Percentiles rank a stretch among this genome's conserved stretches.
Conservation (phyloP, 2,113 vertebrate species). For the Okapia johnstoni region DNA sequence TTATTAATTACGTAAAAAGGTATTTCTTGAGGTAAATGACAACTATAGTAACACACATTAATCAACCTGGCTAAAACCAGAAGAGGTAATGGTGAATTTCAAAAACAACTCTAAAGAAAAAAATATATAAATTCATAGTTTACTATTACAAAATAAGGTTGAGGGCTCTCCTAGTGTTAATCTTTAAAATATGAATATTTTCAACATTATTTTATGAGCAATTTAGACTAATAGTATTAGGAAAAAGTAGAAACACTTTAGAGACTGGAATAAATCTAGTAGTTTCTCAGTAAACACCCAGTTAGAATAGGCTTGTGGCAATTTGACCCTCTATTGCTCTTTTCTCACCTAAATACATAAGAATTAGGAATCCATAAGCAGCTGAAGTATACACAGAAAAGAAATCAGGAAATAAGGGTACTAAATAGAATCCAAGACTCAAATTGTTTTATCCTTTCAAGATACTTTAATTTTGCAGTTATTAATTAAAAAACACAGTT, state of each 20-base stretch:
- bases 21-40: not conserved
- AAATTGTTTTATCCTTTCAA: slow-evolving; percentile 53
- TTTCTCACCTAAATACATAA: not conserved
- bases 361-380: not conserved
- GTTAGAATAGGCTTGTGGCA: not conserved
- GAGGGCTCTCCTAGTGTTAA: not conserved
- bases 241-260: not conserved
- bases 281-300: not conserved
- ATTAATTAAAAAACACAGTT: slow-evolving; percentile 74
- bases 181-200: not conserved
- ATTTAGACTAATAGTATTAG: not conserved
- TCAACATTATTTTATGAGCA: not conserved
- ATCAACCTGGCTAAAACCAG: not conserved
- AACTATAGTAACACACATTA: not conserved
- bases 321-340: not conserved
- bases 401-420: not conserved
- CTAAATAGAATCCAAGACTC: slow-evolving; percentile 15
- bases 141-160: not conserved
- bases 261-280: not conserved
- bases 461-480: slow-evolving; percentile 74
- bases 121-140: not conserved
- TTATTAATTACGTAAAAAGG: not conserved
- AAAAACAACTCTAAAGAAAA: not conserved
- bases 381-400: not conserved
- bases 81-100: not conserved